Evolutionary conservation across 1,140 invertebrate species (phyloP).

Genomic region (Diuraphis noxia): DNA sequence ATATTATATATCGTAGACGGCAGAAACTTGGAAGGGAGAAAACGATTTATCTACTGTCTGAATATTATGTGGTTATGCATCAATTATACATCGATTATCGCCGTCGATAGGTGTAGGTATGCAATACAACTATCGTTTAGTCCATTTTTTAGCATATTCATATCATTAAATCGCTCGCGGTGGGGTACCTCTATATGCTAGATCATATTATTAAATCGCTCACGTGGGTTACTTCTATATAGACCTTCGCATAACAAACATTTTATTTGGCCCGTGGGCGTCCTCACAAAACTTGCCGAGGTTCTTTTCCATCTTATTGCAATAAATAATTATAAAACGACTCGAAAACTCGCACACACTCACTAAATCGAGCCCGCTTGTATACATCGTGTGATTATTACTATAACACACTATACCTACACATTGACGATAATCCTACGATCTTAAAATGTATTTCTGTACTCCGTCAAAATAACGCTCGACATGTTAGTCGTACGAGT

Average conservation of each 20-base stretch:
- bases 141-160: background rate
- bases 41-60: background rate
- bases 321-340: conserved; percentile 5
- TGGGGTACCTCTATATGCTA: background rate
- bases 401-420: background rate
- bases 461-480: background rate
- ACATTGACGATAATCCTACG: background rate
- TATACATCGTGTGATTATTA: background rate
- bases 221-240: background rate
- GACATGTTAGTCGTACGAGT: background rate
- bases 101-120: background rate
- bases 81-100: background rate
- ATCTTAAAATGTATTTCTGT: background rate
- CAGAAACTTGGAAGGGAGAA: background rate
- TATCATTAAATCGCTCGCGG: background rate
- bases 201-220: background rate
- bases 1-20: too few relatives aligned
- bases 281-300: background rate
- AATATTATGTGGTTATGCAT: background rate
- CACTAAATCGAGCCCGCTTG: background rate
- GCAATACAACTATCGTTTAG: background rate
- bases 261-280: conserved; percentile 4
- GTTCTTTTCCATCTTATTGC: background rate
- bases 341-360: background rate
- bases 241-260: background rate